Conservation (phyloP, 2,888 invertebrate species). For the Smittia aterrima region DNA sequence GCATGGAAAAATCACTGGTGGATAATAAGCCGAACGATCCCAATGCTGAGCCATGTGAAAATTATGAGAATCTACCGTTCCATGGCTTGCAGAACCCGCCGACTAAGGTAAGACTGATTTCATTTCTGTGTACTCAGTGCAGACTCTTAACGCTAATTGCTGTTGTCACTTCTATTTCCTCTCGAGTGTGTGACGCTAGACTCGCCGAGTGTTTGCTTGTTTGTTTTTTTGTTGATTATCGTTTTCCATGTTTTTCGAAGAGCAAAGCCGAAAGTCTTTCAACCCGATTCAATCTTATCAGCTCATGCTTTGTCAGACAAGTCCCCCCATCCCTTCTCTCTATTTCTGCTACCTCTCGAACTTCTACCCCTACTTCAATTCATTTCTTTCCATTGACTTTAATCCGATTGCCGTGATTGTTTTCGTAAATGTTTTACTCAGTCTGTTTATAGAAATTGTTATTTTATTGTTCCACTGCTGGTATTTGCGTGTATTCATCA, state of each 20-base stretch:
- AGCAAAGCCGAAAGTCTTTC: not conserved
- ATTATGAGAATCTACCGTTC: constrained; percentile 93
- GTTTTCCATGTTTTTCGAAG: not conserved
- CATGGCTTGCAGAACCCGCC: constrained; percentile 91
- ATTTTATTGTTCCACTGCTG: constrained; percentile 28
- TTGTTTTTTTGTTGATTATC: not conserved
- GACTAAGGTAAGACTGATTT: constrained; percentile 72
- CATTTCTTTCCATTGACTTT: constrained; percentile 28
- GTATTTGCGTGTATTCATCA: constrained; percentile 22
- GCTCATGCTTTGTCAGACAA: not conserved
- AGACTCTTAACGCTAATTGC: constrained; percentile 30
- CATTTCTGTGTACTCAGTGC: constrained; percentile 7
- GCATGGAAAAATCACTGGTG: constrained; percentile 40
- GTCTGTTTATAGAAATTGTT: constrained; percentile 36
- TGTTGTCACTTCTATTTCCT: constrained; percentile 35
- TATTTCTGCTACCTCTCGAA: not conserved
- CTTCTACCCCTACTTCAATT: not conserved
- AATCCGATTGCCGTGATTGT: constrained; percentile 40
- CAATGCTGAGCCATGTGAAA: constrained; percentile 78
- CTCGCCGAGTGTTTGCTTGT: not conserved
- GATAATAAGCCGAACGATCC: constrained; percentile 57
- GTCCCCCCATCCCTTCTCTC: not conserved
- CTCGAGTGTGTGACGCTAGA: not conserved
- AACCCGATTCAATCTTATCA: not conserved
- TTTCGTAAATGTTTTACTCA: constrained; percentile 40